Evolutionary conservation across 2,888 invertebrate genomes (phyloP).

Genomic region (Agonopterix heracliana): DNA sequence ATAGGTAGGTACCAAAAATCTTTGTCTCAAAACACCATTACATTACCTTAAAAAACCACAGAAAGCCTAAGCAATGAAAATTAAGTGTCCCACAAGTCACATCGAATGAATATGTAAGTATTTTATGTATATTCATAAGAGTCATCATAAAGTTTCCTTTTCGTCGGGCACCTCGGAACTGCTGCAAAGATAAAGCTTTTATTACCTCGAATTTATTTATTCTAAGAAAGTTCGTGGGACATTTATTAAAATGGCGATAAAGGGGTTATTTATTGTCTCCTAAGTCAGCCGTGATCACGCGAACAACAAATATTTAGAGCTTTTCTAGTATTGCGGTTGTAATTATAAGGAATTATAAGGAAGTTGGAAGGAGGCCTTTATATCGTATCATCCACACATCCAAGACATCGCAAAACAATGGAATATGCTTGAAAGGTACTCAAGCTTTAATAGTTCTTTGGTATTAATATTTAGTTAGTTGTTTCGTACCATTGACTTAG

Average conservation of each 20-base stretch:
- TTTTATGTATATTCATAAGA: conserved; percentile 34
- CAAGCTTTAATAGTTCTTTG: too few relatives aligned
- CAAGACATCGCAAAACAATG: too few relatives aligned
- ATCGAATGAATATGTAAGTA: conserved; percentile 25
- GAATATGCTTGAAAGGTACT: too few relatives aligned
- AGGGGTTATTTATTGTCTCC: conserved; percentile 66
- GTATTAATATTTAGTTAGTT: too few relatives aligned
- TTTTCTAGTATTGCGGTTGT: too few relatives aligned
- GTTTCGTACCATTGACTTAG: too few relatives aligned
- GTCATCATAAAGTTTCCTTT: conserved; percentile 40
- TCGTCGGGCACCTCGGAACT: conserved; percentile 32
- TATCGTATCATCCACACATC: too few relatives aligned
- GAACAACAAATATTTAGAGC: conserved; percentile 29
- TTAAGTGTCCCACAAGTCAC: conserved; percentile 11
- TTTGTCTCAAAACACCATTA: too few relatives aligned
- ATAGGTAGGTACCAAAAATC: too few relatives aligned
- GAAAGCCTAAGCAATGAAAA: conserved; percentile 9
- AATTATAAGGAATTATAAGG: too few relatives aligned
- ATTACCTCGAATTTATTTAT: conserved; percentile 58
- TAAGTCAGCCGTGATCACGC: conserved; percentile 56
- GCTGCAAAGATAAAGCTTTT: conserved; percentile 44
- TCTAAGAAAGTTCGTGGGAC: conserved; percentile 54
- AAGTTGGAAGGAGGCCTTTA: too few relatives aligned
- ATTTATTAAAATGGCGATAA: conserved; percentile 73
- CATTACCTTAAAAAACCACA: too few relatives aligned